Base-by-base conservation (phyloP, 1,140 invertebrate genomes). In the Zaprionus vittiger region DNA sequence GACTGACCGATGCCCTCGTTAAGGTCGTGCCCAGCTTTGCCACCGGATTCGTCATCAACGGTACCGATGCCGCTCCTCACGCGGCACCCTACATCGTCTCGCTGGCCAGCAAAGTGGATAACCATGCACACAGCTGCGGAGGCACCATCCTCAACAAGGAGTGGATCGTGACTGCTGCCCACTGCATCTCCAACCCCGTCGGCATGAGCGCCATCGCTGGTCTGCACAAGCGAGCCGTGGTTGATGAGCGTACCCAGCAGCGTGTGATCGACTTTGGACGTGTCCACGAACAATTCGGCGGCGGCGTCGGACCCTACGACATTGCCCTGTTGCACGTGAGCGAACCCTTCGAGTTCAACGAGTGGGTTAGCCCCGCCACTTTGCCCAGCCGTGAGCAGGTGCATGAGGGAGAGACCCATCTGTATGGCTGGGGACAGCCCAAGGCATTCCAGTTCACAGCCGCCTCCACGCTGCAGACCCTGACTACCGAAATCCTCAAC, bases 301-400 rank as follows among this genome's bases (percentile, higher is more conserved):
- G 94, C 22, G 93, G 93, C 12, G 94, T 94, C n/a, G 93, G 92
- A 17, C 93, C 93, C 57, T 93, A 95, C 73, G 96, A 97, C 78
- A 95, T 96, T 57, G 95, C 95, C 34, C 60, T 96, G 0, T 83
- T 96, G 17, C 93, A 41, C 64, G 82, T 96, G n/a, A 92, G 91
- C 7, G 92, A 86, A n/a, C 93, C 94, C 2, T 80, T 96, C 24
- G 79, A 73, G 4, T 94, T 94, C 56, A 94, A 93, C 75, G 80
- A 94, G n/a, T 83, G 86, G 57, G 94, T 96, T 0, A 86, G 93
- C 1, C 80, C 94, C 0, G 92, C 95, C 20, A 62, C 71, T 0
- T 77, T 96, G 76, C 94, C 94, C 49, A 54, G 74, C 11, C 62
- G 83, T 7, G 93, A 93, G 9, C 70, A 79, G 11, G 64, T 93